A percentile compares a stretch with the other conserved stretches of the same genome.
phyloP scores from a whole-genome alignment of 2,113 vertebrate genomes.

The Leucoraja erinaceus region DNA sequence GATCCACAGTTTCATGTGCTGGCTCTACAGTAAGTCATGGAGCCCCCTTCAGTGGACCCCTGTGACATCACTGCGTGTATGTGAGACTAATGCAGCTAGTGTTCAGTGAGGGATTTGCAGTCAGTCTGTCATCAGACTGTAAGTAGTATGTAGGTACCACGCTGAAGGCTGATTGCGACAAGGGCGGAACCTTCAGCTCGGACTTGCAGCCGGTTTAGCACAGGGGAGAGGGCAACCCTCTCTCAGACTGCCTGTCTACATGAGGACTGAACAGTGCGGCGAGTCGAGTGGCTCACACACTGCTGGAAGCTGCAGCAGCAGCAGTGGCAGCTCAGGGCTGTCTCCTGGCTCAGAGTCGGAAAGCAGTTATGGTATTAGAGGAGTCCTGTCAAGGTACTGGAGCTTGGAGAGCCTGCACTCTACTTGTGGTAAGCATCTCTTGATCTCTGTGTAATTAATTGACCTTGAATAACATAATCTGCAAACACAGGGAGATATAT shows the following conservation, averaged over 20 bases:
- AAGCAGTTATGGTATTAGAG: slow-evolving; percentile 77
- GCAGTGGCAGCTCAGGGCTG: slow-evolving; percentile 68
- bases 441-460: slow-evolving; percentile 45
- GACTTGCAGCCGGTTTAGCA: slow-evolving; percentile 43
- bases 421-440: slow-evolving; percentile 71
- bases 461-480: slow-evolving; percentile 48
- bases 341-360: slow-evolving; percentile 84
- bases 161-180: slow-evolving; percentile 43
- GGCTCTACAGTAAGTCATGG: slow-evolving; percentile 44
- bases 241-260: slow-evolving; percentile 42
- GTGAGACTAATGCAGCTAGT: slow-evolving; percentile 47
- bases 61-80: slow-evolving; percentile 69
- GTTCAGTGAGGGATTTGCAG: slow-evolving; percentile 46
- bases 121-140: slow-evolving; percentile 46
- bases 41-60: slow-evolving; percentile 68
- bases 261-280: slow-evolving; percentile 77
- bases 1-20: background rate
- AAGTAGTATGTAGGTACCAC: slow-evolving; percentile 48
- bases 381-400: slow-evolving; percentile 83
- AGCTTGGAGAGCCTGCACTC: slow-evolving; percentile 93
- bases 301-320: slow-evolving; percentile 72
- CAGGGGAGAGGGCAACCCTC: background rate
- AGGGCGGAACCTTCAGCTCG: slow-evolving; percentile 41
- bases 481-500: background rate
- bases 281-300: slow-evolving; percentile 70